phyloP scores from a whole-genome alignment of 2,797 vertebrate species.

The Propithecus perrieri region DNA sequence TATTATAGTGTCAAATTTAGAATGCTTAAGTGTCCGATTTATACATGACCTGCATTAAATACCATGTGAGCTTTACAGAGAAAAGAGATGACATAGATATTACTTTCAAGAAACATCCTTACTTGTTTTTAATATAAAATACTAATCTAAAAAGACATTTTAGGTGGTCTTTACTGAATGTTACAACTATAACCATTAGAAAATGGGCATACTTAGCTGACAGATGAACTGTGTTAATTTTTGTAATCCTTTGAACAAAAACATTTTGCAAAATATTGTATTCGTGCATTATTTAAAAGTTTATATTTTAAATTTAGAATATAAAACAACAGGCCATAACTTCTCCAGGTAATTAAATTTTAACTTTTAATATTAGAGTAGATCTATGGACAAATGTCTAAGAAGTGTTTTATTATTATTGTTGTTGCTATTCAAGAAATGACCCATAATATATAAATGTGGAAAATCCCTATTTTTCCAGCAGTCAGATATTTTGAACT shows the following conservation, averaged over 20 bases:
- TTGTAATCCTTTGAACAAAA: not conserved
- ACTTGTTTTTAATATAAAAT: constrained; percentile 9
- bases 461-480: constrained; percentile 80
- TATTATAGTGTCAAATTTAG: not conserved
- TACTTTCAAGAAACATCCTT: not conserved
- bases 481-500: constrained; percentile 61
- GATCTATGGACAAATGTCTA: not conserved
- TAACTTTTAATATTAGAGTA: not conserved
- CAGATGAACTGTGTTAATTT: not conserved
- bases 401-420: constrained; percentile 51
- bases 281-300: not conserved
- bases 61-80: not conserved
- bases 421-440: constrained; percentile 51
- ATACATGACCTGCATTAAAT: not conserved
- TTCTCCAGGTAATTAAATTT: not conserved
- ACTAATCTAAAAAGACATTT: not conserved
- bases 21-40: not conserved
- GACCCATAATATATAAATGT: constrained; percentile 22
- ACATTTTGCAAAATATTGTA: not conserved
- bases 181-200: not conserved
- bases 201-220: not conserved
- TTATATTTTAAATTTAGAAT: not conserved
- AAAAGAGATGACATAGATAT: not conserved
- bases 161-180: not conserved
- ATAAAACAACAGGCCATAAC: not conserved